These are phyloP conservation scores for Sinocyclocheilus grahami DNA, from an alignment of 2,113 vertebrate species.

Conservation along the genomic window DNA sequence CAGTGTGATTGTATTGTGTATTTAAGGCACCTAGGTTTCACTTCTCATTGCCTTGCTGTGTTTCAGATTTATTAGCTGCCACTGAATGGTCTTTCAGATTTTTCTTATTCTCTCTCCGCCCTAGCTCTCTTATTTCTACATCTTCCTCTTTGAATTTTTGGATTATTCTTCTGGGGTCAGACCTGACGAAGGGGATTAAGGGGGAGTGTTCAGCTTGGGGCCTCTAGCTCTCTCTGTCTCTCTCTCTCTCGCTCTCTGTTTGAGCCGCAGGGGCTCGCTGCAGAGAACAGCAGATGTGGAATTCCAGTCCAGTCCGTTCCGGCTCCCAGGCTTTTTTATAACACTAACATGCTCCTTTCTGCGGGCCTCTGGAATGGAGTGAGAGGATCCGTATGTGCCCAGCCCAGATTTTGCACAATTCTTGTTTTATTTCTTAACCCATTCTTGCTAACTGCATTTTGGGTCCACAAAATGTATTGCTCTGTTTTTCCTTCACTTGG, in stretches of 20 bases:
- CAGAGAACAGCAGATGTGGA: slow-evolving; percentile 80
- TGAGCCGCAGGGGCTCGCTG: slow-evolving; percentile 73
- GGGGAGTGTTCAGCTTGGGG: slow-evolving; percentile 63
- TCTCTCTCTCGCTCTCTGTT: slow-evolving; percentile 1
- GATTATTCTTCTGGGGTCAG: slow-evolving; percentile 71
- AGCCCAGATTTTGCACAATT: slow-evolving; percentile 7
- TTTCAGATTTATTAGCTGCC: slow-evolving; percentile 74
- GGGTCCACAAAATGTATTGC: background rate
- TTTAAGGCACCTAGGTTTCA: slow-evolving; percentile 42
- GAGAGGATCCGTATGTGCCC: slow-evolving; percentile 55
- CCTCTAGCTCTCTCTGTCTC: slow-evolving; percentile 14
- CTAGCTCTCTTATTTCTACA: slow-evolving; percentile 25
- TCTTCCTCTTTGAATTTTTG: slow-evolving; percentile 66
- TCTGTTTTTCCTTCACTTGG: background rate
- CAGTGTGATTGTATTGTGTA: slow-evolving; percentile 63
- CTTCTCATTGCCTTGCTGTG: slow-evolving; percentile 67
- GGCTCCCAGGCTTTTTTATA: slow-evolving; percentile 61
- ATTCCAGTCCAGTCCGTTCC: slow-evolving; percentile 70
- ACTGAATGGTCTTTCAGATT: slow-evolving; percentile 67
- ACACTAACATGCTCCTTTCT: slow-evolving; percentile 65
- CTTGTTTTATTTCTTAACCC: background rate
- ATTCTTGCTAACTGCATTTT: background rate
- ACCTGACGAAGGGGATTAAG: slow-evolving; percentile 57
- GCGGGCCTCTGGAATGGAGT: slow-evolving; percentile 65
- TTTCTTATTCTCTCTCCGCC: slow-evolving; percentile 56